Evolutionary conservation across 1,140 invertebrate genomes (phyloP).

Genomic region (Musca vetustissima): DNA sequence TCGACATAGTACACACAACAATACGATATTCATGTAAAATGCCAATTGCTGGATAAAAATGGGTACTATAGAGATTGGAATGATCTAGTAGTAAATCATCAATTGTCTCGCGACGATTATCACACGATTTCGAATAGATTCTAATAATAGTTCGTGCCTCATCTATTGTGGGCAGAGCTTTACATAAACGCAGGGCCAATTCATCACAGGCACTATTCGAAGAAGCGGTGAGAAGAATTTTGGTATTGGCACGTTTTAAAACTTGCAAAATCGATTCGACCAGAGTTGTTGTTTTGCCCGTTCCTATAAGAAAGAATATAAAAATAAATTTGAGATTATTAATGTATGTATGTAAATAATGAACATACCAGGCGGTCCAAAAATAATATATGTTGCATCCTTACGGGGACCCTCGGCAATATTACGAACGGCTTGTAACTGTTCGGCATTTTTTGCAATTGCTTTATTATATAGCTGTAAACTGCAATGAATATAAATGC

Average conservation of each 20-base stretch:
- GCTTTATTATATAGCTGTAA: not conserved
- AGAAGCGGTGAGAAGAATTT: constrained; percentile 69
- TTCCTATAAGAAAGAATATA: constrained; percentile 47
- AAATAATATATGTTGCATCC: too few relatives aligned
- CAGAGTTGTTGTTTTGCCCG: constrained; percentile 78
- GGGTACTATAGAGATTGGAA: constrained; percentile 39
- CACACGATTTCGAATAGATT: constrained; percentile 57
- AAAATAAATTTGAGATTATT: not conserved
- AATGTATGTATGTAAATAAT: constrained; percentile 58
- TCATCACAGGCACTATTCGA: constrained; percentile 80
- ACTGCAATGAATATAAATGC: not conserved
- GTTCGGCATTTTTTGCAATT: constrained; percentile 61
- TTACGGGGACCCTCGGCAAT: constrained; percentile 62
- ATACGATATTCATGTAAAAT: too few relatives aligned
- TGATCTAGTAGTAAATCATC: constrained; percentile 45
- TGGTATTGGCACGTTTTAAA: constrained; percentile 53
- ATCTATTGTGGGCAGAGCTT: constrained; percentile 50
- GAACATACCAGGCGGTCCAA: constrained; percentile 78
- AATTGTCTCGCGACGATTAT: constrained; percentile 51
- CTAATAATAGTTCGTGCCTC: constrained; percentile 47
- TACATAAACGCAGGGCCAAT: constrained; percentile 60
- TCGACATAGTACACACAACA: too few relatives aligned
- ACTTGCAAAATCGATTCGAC: constrained; percentile 67
- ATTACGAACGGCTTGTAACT: too few relatives aligned
- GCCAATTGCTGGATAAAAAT: too few relatives aligned